phyloP scores from a whole-genome alignment of 2,113 vertebrate genomes.

The Sinocyclocheilus grahami region DNA sequence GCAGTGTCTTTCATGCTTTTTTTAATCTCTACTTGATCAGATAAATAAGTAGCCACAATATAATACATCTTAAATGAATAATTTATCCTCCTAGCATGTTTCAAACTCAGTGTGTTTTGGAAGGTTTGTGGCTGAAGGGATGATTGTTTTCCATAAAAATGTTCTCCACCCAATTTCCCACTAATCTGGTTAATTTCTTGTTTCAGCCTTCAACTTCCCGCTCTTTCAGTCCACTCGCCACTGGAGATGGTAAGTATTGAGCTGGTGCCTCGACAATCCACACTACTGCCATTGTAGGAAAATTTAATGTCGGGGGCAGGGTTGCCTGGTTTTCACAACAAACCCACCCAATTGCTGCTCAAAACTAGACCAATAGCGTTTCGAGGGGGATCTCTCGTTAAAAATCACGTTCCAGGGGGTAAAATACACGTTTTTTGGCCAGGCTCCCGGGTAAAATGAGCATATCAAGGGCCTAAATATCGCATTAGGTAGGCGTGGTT shows the following conservation, averaged over 20 bases:
- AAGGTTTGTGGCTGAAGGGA: neutral
- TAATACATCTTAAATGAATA: too few relatives aligned
- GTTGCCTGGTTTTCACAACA: too few relatives aligned
- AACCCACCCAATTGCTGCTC: too few relatives aligned
- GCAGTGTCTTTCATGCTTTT: neutral
- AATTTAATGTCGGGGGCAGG: too few relatives aligned
- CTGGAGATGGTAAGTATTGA: slow-evolving; percentile 80
- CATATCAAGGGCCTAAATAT: too few relatives aligned
- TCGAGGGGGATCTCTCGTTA: too few relatives aligned
- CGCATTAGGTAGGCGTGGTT: too few relatives aligned
- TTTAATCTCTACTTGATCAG: neutral
- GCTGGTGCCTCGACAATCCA: neutral
- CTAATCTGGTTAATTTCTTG: slow-evolving; percentile 37
- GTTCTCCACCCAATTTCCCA: neutral
- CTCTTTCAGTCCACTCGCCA: slow-evolving; percentile 86
- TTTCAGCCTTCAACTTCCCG: slow-evolving; percentile 84
- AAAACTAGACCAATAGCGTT: too few relatives aligned
- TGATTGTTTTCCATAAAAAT: neutral
- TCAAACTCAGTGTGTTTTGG: neutral
- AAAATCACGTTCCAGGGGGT: too few relatives aligned
- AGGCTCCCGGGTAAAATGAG: too few relatives aligned
- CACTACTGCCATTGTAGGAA: too few relatives aligned
- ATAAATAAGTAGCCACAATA: neutral
- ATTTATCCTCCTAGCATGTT: neutral
- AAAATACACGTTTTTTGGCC: too few relatives aligned